A percentile compares a stretch with the other conserved stretches of the same genome.
Evolutionary conservation across 2,113 vertebrate species (phyloP).

Genomic region (Chaetodon auriga): DNA sequence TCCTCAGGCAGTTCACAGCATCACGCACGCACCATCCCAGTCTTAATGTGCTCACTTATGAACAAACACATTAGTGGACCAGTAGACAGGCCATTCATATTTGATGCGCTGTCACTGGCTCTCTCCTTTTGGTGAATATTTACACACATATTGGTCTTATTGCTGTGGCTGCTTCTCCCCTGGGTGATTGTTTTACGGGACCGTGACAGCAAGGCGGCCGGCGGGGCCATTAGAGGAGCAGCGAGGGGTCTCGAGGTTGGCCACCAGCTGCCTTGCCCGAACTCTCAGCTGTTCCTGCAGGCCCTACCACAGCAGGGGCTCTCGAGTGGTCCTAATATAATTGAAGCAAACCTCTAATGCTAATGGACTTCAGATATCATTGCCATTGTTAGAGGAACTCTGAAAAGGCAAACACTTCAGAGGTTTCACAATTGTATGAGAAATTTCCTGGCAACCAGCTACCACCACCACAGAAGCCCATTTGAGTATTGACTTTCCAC

Average conservation of each 20-base stretch:
- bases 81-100: constrained; percentile 74
- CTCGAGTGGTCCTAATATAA: constrained; percentile 64
- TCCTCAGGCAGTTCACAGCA: constrained; percentile 70
- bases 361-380: constrained; percentile 76
- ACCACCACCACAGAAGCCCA: neutral
- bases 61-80: constrained; percentile 82
- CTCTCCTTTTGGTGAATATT: constrained; percentile 62
- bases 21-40: constrained; percentile 29
- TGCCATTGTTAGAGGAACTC: constrained; percentile 34
- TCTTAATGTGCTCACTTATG: constrained; percentile 81
- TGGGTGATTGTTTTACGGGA: constrained; percentile 54
- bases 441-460: neutral
- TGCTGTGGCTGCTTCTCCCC: constrained; percentile 52
- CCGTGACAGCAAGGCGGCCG: constrained; percentile 61
- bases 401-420: constrained; percentile 24
- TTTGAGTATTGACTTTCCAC: constrained; percentile 18
- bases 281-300: constrained; percentile 61
- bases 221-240: constrained; percentile 75
- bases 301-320: constrained; percentile 69
- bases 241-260: constrained; percentile 74
- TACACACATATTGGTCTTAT: constrained; percentile 67
- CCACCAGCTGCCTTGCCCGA: constrained; percentile 73
- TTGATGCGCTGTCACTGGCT: constrained; percentile 73
- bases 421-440: neutral
- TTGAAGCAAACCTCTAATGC: constrained; percentile 66